Percentiles rank a stretch among this genome's conserved stretches.
Evolutionary conservation across 2,113 vertebrate genomes (phyloP).

Genomic region (Cyanistes caeruleus): DNA sequence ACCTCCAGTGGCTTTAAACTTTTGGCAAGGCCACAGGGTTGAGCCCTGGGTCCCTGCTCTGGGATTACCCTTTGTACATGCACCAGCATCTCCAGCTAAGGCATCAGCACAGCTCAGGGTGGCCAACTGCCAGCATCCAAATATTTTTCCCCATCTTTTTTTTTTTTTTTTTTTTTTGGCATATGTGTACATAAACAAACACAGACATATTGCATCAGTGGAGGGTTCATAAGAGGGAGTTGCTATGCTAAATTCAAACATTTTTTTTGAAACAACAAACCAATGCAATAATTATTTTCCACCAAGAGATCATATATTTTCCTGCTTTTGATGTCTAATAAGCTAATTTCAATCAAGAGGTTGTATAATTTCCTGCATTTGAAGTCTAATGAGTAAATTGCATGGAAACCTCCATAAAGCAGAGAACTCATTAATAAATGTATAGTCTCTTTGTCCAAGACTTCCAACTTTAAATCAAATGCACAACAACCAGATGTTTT

Average conservation of each 20-base stretch:
- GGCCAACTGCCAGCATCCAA: not conserved
- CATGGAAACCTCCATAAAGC: slow-evolving; percentile 59
- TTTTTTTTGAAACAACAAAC: not conserved
- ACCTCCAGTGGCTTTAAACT: accelerated
- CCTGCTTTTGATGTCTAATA: slow-evolving; percentile 31
- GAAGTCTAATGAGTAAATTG: slow-evolving; percentile 49
- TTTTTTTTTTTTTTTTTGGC: not conserved
- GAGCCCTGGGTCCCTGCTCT: not conserved
- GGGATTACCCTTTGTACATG: accelerated
- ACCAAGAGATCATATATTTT: not conserved
- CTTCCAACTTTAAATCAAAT: slow-evolving; percentile 77
- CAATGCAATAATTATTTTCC: not conserved
- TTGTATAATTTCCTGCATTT: slow-evolving; percentile 7
- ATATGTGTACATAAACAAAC: accelerated
- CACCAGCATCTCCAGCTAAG: not conserved
- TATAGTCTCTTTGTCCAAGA: slow-evolving; percentile 55
- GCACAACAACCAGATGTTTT: slow-evolving; percentile 78
- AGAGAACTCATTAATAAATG: slow-evolving; percentile 67
- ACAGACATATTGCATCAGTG: not conserved
- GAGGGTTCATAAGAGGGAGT: not conserved
- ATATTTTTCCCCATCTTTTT: not conserved
- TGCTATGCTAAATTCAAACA: not conserved
- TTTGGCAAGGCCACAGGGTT: not conserved
- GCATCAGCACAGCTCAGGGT: not conserved
- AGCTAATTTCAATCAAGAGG: slow-evolving; percentile 16